Percentiles rank a stretch among this genome's conserved stretches.
Evolutionary conservation across 2,113 vertebrate species (phyloP).

Genomic region (Strix aluco): DNA sequence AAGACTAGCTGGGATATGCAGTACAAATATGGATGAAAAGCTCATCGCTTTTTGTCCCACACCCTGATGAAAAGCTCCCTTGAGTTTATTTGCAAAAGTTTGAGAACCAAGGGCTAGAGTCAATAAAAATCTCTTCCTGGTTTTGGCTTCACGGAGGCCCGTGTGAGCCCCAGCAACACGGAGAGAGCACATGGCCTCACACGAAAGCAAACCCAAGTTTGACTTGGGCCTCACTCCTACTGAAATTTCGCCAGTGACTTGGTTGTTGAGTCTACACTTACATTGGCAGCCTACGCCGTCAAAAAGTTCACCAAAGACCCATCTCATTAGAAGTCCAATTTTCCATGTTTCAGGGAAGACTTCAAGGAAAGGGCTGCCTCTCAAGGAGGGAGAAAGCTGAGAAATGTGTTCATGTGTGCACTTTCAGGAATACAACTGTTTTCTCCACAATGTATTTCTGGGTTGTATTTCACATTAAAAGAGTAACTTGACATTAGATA

Average conservation of each 20-base stretch:
- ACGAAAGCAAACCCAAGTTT: conserved; percentile 8
- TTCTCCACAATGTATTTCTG: not conserved
- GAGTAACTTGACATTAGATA: conserved; percentile 2
- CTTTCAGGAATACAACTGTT: not conserved
- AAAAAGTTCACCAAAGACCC: not conserved
- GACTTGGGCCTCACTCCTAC: not conserved
- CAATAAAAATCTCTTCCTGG: not conserved
- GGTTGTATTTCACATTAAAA: not conserved
- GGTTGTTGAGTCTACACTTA: not conserved
- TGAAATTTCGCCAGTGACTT: not conserved
- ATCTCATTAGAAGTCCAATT: not conserved
- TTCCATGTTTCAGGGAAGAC: not conserved
- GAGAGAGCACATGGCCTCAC: not conserved
- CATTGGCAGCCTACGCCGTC: not conserved
- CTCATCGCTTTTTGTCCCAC: accelerated
- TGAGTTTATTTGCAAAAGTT: not conserved
- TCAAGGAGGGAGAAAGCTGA: not conserved
- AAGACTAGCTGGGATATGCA: not conserved
- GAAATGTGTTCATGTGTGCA: not conserved
- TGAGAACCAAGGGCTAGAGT: not conserved
- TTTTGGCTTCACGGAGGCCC: not conserved
- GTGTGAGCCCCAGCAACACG: not conserved
- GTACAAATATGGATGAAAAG: not conserved
- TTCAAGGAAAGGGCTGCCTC: not conserved
- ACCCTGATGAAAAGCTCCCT: not conserved